Percentiles rank a stretch among this genome's conserved stretches.
Evolutionary conservation across 2,113 vertebrate genomes (phyloP).

Genomic region (Pseudorhombus dupliciocellatus): DNA sequence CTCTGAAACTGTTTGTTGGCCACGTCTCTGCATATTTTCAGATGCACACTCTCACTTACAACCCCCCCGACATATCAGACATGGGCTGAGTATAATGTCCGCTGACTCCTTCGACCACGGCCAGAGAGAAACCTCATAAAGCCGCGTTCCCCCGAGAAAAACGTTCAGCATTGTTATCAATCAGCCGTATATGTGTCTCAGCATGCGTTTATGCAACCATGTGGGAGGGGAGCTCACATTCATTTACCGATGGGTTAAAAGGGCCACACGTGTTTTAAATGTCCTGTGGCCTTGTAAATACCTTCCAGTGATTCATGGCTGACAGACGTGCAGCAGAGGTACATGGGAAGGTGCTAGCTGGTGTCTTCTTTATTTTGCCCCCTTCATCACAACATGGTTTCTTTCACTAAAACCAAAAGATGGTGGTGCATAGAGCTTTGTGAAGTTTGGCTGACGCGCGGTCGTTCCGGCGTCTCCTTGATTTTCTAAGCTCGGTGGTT

Average conservation of each 20-base stretch:
- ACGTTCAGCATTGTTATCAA: background rate
- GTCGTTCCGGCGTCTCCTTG: background rate
- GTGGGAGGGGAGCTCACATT: constrained; percentile 29
- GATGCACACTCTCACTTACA: constrained; percentile 43
- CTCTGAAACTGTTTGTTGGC: constrained; percentile 54
- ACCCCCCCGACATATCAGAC: constrained; percentile 26
- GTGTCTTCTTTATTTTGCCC: constrained; percentile 15
- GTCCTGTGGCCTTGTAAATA: constrained; percentile 77
- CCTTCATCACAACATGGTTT: constrained; percentile 9
- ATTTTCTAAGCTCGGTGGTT: background rate
- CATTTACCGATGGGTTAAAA: constrained; percentile 54
- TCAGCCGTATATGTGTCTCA: background rate
- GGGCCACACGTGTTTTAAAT: constrained; percentile 74
- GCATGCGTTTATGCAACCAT: constrained; percentile 22
- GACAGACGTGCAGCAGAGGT: constrained; percentile 61
- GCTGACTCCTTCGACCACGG: background rate
- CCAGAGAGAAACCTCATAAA: background rate
- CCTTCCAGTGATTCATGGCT: constrained; percentile 71
- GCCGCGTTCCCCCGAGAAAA: background rate
- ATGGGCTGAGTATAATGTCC: constrained; percentile 7
- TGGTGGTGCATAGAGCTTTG: background rate
- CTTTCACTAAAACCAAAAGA: constrained; percentile 8
- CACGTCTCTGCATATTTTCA: constrained; percentile 46
- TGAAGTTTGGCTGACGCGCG: too few species aligned
- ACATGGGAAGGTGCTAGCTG: constrained; percentile 26